Evolutionary conservation across 2,797 vertebrate genomes (phyloP).

Genomic region (Cryptoprocta ferox): DNA sequence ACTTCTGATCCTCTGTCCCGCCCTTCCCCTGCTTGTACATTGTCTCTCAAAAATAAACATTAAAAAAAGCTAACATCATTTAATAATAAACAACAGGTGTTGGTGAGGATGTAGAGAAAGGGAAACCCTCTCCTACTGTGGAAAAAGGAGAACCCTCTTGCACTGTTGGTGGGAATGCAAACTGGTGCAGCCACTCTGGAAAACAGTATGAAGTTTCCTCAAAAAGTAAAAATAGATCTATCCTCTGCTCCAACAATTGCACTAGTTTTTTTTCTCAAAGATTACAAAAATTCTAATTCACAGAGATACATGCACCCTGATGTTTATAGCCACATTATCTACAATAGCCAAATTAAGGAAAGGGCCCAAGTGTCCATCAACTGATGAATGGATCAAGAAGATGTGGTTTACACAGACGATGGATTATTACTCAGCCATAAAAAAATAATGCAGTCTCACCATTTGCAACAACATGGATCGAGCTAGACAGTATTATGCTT

Average conservation of each 20-base stretch:
- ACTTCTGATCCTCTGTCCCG: too few relatives aligned
- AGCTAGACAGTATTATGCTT: not conserved
- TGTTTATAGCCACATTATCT: not conserved
- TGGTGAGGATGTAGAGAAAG: not conserved
- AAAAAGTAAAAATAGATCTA: not conserved
- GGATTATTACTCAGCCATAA: not conserved
- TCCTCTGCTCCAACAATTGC: not conserved
- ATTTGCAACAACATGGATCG: not conserved
- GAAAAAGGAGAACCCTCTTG: not conserved
- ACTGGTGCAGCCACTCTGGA: not conserved
- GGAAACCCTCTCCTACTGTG: not conserved
- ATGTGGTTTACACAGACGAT: not conserved
- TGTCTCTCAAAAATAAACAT: too few relatives aligned
- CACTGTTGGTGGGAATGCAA: not conserved
- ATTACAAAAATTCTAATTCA: not conserved
- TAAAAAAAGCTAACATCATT: conserved; percentile 2
- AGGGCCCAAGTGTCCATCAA: not conserved
- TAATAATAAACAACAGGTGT: not conserved
- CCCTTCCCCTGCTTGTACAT: too few relatives aligned
- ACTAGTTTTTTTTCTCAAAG: not conserved
- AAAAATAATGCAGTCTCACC: not conserved
- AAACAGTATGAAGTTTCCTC: not conserved
- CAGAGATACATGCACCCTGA: not conserved
- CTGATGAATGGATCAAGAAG: not conserved
- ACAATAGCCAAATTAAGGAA: not conserved